phyloP scores from a whole-genome alignment of 2,113 vertebrate species.

The Cisticola juncidis region DNA sequence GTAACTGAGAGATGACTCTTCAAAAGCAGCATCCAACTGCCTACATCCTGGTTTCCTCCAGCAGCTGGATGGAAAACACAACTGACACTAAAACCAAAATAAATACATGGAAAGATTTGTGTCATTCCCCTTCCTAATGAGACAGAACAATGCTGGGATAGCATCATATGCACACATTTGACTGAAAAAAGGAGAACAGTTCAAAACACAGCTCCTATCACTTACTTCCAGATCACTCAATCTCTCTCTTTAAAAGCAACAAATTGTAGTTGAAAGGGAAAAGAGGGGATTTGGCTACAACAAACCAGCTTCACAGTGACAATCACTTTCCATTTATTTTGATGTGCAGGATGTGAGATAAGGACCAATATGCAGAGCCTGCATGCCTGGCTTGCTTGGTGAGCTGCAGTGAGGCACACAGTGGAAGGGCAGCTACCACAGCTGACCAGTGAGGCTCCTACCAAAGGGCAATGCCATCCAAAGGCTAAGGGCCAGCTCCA shows the following conservation, averaged over 20 bases:
- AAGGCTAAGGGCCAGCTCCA: neutral
- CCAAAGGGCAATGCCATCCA: neutral
- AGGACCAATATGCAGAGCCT: neutral
- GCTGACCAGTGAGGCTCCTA: neutral
- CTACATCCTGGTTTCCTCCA: neutral
- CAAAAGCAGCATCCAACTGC: neutral
- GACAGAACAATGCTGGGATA: conserved; percentile 3
- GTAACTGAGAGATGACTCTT: neutral
- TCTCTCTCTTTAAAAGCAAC: neutral
- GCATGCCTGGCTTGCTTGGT: neutral
- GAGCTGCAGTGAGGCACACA: neutral
- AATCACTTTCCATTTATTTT: neutral
- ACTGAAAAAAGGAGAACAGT: neutral
- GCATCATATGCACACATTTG: neutral
- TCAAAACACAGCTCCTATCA: neutral
- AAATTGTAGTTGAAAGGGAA: neutral
- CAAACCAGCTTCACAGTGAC: neutral
- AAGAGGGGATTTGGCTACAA: neutral
- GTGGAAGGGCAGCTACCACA: neutral
- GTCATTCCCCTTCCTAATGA: conserved; percentile 1
- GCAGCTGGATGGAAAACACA: neutral
- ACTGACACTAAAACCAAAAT: neutral
- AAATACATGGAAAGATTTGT: conserved; percentile 5
- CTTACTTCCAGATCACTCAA: neutral
- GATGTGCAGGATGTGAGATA: neutral